Base-by-base conservation (phyloP, 2,797 vertebrate species). In the Gadopsis bispinosus region DNA sequence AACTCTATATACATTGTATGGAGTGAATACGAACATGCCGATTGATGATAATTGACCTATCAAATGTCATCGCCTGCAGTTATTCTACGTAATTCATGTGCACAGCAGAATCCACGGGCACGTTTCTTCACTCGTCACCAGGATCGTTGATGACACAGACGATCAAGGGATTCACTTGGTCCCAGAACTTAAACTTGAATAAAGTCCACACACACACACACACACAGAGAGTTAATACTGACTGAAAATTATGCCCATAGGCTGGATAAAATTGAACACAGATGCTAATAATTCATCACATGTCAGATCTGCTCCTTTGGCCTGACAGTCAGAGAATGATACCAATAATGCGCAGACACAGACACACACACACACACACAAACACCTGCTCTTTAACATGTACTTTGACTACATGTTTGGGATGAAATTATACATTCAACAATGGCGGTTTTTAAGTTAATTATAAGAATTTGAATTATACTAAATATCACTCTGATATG, bases 221-320 rank as follows among this genome's bases (percentile, higher is more conserved):
- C 26, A 35, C 29, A 60, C 65, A 63, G 54, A 26, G 55, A 80
- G 51, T 48, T 80, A 75, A 82, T 90, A 90, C 80, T 80, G 85
- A 90, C 85, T 79, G 53, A 69, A 85, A 79, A 62, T 26, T 19
- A 86, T 73, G 79, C 51, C 89, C 73, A 54, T 53, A 77, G 86
- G 74, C 78, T 7, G 29, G 41, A 72, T 71, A 29, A 74, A 81
- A 86, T 77, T 61, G 69, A 87, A 74, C 51, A 61, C 54, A 87
- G 61, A 83, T 75, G 81, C 80, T 87, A 74, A 84, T 80, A 83
- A 87, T 88, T 92, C 77, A 87, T 88, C 78, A 88, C 39, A 71
- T 81, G 81, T 87, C 85, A 80, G 65, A 67, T 81, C 37, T 60
- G 50, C 54, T 83, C 60, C 37, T 77, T 74, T 69, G 66, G 39